Percentiles rank a stretch among this genome's conserved stretches.
Conservation (phyloP, 2,797 vertebrate species). For the Helostoma temminkii region DNA sequence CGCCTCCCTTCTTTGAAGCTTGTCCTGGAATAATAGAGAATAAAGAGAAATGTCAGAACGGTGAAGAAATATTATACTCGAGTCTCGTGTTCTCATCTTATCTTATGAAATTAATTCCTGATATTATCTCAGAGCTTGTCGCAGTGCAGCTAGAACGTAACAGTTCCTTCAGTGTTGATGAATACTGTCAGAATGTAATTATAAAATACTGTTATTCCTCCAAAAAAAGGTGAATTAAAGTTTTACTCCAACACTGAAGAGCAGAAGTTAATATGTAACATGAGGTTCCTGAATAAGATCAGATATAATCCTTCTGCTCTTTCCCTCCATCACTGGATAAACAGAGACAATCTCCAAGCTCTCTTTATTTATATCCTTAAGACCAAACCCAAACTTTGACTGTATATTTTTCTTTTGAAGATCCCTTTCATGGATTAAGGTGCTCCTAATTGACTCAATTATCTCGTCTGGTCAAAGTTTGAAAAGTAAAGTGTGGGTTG, state of each 20-base stretch:
- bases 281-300: constrained; percentile 63
- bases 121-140: constrained; percentile 16
- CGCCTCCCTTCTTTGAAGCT: constrained; percentile 34
- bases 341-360: constrained; percentile 70
- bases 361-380: constrained; percentile 77
- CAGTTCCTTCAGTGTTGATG: constrained; percentile 32
- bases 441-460: constrained; percentile 81
- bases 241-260: constrained; percentile 45
- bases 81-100: constrained; percentile 40
- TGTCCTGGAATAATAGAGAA: constrained; percentile 41
- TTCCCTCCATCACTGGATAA: constrained; percentile 72
- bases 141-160: constrained; percentile 1
- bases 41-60: constrained; percentile 68
- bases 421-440: constrained; percentile 73
- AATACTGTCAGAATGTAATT: constrained; percentile 51
- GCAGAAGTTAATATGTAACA: constrained; percentile 67
- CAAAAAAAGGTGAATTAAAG: constrained; percentile 57
- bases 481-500: constrained; percentile 77
- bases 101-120: constrained; percentile 49
- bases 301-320: constrained; percentile 70
- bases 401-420: constrained; percentile 78
- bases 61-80: constrained; percentile 37
- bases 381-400: constrained; percentile 75
- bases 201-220: constrained; percentile 13
- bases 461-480: constrained; percentile 74